Evolutionary conservation across 2,113 vertebrate genomes (phyloP).

Genomic region (Tragelaphus scriptus): DNA sequence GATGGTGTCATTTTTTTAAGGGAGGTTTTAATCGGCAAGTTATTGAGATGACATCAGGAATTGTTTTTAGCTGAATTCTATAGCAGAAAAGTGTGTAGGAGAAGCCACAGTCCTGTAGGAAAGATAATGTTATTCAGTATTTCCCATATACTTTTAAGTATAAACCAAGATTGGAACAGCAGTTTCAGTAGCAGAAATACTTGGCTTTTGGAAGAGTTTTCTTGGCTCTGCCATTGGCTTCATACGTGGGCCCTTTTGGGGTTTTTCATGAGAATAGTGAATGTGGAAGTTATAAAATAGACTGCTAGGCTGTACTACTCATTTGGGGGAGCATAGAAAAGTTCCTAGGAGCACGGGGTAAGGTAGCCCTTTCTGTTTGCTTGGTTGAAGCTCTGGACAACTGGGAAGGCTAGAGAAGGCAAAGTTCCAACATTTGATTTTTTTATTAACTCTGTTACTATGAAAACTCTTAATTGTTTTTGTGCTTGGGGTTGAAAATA

Average conservation of each 20-base stretch:
- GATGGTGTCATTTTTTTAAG: constrained; percentile 51
- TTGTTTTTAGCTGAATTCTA: constrained; percentile 71
- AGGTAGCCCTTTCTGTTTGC: not conserved
- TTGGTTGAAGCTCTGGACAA: not conserved
- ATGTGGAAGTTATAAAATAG: not conserved
- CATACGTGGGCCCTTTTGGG: not conserved
- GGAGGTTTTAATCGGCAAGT: constrained; percentile 58
- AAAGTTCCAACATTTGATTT: not conserved
- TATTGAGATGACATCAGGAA: constrained; percentile 66
- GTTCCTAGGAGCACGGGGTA: not conserved
- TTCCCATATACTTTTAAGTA: constrained; percentile 64
- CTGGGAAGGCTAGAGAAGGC: not conserved
- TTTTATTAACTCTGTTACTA: not conserved
- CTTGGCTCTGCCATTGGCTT: not conserved
- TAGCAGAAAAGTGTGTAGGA: constrained; percentile 68
- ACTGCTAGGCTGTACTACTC: not conserved
- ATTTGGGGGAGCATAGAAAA: not conserved
- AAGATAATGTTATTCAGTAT: constrained; percentile 59
- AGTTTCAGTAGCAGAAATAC: constrained; percentile 41
- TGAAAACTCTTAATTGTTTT: not conserved
- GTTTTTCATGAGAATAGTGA: not conserved
- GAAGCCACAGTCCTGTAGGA: constrained; percentile 62
- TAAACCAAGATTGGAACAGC: constrained; percentile 43
- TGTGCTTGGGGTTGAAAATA: not conserved
- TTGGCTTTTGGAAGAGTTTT: not conserved